Base-by-base conservation (phyloP, 2,888 invertebrate species). In the Noctua fimbriata region DNA sequence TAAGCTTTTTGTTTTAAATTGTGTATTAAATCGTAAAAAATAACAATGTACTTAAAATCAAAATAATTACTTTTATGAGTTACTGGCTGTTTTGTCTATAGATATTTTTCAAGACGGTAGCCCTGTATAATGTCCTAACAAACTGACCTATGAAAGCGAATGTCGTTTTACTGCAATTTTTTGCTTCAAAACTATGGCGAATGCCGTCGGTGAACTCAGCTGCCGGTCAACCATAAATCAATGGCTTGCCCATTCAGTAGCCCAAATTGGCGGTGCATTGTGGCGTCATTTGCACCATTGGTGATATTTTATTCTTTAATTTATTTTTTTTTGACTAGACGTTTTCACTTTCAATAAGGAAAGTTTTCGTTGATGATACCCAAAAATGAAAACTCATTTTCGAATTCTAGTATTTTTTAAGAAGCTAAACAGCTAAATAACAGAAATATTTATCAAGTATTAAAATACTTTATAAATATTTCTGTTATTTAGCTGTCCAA, bases 141-240 rank as follows among this genome's bases (percentile, higher is more conserved):
- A 90, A 92, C 84, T 95, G 94, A 94, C 94, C 93, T 89, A 93
- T 92, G 93, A 95, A 94, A 95, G 92, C 91, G 92, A 95, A 86
- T 79, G 89, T 91, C 84, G 85, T 92, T 93, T 93, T 91, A 89
- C 72, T 87, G 88, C 89, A 90, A 90, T 92, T 92, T 92, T 91
- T 89, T 85, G 81, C 76, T 65, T 24, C 73, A 78, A 76, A 89
- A 84, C 60, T 83, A 86, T 63, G 24, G 81, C 84, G 77, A 88
- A 87, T 89, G 83, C 81, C 89, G 87, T 79, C 82, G 83, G 86
- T 79, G 88, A 88, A 89, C 89, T 94, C 95, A 95, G 95, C 95
- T 94, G 95, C 91, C 91, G 82, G 76, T 69, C 81, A 75, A 10
- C 87, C 89, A 94, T 95, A 95, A 95, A 95, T 95, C 94, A 94